Conservation (phyloP, 2,113 vertebrate genomes). For the Rousettus leschenaultii region DNA sequence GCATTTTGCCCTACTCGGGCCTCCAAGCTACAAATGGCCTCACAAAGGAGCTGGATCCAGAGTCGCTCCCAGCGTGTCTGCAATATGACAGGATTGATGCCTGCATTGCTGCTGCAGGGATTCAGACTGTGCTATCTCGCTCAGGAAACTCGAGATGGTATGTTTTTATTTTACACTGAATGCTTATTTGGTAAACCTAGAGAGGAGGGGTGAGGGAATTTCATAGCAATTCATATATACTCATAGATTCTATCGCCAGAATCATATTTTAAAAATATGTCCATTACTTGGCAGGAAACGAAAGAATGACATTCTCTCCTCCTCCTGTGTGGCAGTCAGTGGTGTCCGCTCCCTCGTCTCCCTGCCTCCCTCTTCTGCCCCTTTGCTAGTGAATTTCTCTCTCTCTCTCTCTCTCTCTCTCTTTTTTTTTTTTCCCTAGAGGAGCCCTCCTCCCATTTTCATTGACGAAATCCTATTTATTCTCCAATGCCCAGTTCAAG, state of each 20-base stretch:
- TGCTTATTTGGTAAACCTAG: not conserved
- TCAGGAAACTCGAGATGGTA: not conserved
- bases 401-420: not conserved
- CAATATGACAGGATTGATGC: not conserved
- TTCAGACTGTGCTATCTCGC: not conserved
- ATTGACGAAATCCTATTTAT: not conserved
- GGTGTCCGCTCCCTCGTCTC: rapidly evolving
- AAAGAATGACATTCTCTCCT: not conserved
- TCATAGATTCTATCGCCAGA: not conserved
- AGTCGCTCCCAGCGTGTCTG: not conserved
- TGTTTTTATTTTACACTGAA: not conserved
- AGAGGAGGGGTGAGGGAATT: not conserved
- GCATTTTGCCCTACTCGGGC: not conserved
- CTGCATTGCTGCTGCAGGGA: not conserved
- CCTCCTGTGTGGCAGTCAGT: not conserved
- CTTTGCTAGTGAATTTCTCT: not conserved
- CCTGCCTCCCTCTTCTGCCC: not conserved
- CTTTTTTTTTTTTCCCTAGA: not conserved
- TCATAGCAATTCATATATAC: not conserved
- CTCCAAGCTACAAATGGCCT: not conserved
- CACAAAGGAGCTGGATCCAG: not conserved
- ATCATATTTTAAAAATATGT: not conserved
- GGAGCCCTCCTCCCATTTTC: not conserved
- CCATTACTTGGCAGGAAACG: not conserved
- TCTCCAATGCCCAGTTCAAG: not conserved